Conservation (phyloP, 1,140 invertebrate genomes). For the Tetramorium simillimum region DNA sequence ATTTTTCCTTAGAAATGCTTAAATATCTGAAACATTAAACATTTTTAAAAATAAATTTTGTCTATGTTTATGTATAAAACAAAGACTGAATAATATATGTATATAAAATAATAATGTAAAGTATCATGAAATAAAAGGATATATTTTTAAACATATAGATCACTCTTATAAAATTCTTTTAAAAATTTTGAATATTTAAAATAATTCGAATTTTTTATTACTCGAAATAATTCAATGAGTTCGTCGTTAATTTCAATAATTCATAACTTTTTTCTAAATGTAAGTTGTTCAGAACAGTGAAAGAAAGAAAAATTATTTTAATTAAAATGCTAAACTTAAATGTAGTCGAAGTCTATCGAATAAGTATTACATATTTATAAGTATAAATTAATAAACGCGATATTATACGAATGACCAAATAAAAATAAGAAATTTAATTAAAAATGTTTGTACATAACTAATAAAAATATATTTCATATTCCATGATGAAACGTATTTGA, state of each 20-base stretch:
- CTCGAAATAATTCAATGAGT: not conserved
- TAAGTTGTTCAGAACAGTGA: not conserved
- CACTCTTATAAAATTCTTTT: not conserved
- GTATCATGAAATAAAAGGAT: not conserved
- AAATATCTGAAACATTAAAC: not conserved
- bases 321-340: not conserved
- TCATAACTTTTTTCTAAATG: not conserved
- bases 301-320: not conserved
- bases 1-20: not conserved
- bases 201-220: not conserved
- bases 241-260: not conserved
- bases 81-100: not conserved
- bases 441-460: not conserved
- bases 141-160: not conserved
- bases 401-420: not conserved
- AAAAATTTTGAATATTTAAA: not conserved
- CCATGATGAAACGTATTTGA: not conserved
- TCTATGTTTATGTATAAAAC: not conserved
- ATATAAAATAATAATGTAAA: not conserved
- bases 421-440: not conserved
- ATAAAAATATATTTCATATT: slow-evolving; percentile 7
- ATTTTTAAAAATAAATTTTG: not conserved
- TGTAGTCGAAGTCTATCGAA: not conserved
- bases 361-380: not conserved
- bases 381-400: not conserved